Evolutionary conservation across 37 sponge, comb jelly and placozoan species (phyloP), one percentile per base, ranked within the genome.

Genomic region (Hormiphora californensis): DNA sequence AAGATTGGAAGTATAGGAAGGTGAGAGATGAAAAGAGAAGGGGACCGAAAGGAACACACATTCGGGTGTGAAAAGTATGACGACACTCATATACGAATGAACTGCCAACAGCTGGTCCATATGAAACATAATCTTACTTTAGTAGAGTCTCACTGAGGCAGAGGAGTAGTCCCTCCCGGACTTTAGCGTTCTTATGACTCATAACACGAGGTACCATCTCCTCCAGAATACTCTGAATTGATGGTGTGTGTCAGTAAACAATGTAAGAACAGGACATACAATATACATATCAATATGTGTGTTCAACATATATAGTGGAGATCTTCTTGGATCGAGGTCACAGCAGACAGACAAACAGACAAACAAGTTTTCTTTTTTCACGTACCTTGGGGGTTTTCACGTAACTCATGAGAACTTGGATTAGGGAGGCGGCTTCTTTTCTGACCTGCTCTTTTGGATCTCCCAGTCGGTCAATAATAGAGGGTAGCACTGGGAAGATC

Each of bases 361-460:
- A 59, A 59, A 59, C 62, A 59, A 17, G 5, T 25, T 17, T 23
- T n/a, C n/a, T n/a, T n/a, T n/a, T n/a, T n/a, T n/a, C n/a, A n/a
- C n/a, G n/a, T 59, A 65, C 67, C 67, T 65, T 65, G 3, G 67
- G 67, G 9, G 67, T 34, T 65, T 65, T 65, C 8, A 65, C 67
- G 37, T 65, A 33, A 38, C 67, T 65, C 67, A 65, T 65, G 38
- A 65, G 36, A 4, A 65, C 67, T 65, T 65, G 67, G 32, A 65
- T 65, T 35, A 65, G 67, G 3, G 67, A 65, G 5, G 67, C 67
- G 7, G 67, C 67, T 28, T 65, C 67, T 65, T 65, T 65, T 65
- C 67, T 65, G 3, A 65, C 67, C 11, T 35, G 5, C 8, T 65
- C 67, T 33, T 65, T 65, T 19, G 67, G 32, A 17, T 65, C 67